Evolutionary conservation across 2,888 invertebrate species (phyloP).

Genomic region (Eucera pruinosa): DNA sequence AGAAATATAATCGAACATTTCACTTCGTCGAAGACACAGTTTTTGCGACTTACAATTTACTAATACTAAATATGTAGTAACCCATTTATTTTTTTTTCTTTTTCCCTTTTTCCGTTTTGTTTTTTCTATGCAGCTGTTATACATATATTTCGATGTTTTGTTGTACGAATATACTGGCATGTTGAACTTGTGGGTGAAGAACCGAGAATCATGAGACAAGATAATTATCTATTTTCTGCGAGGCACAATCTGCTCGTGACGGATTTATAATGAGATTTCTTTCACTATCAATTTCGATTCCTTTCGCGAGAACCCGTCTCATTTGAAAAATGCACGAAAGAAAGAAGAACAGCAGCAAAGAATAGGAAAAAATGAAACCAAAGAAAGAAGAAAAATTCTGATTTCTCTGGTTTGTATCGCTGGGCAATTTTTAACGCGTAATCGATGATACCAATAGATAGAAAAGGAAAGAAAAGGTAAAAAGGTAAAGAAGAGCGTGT

Average conservation of each 20-base stretch:
- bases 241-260: constrained; percentile 66
- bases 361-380: too few species aligned
- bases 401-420: neutral
- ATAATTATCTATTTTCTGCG: constrained; percentile 68
- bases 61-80: constrained; percentile 6
- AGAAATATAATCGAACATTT: constrained; percentile 38
- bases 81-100: neutral
- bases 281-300: neutral
- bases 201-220: constrained; percentile 69
- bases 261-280: neutral
- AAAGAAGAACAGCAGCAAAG: neutral
- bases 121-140: constrained; percentile 65
- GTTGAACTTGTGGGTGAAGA: constrained; percentile 68
- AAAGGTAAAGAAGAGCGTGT: neutral
- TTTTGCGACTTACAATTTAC: constrained; percentile 49
- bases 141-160: constrained; percentile 70
- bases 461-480: neutral
- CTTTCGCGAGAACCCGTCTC: neutral
- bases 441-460: too few species aligned
- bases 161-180: constrained; percentile 75
- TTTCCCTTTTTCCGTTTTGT: constrained; percentile 63
- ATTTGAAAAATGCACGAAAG: neutral
- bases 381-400: too few species aligned
- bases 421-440: neutral
- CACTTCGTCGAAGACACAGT: constrained; percentile 42